These are phyloP conservation scores for Cydia fagiglandana DNA, from an alignment of 1,140 invertebrate genomes.

Conservation along the genomic window DNA sequence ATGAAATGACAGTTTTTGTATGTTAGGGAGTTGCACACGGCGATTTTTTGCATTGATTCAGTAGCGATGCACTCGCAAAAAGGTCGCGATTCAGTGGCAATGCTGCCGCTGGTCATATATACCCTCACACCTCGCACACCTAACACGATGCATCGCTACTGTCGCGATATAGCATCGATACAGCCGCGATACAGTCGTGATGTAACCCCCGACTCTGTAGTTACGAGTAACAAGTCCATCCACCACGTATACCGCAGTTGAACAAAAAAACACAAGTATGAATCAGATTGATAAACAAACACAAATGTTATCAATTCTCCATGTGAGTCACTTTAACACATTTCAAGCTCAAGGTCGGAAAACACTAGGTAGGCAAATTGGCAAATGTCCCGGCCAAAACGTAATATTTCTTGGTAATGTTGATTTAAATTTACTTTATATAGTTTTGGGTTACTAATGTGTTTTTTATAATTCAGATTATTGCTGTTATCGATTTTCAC, in stretches of 20 bases:
- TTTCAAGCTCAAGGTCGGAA: constrained; percentile 33
- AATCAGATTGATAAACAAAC: not conserved
- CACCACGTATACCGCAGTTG: not conserved
- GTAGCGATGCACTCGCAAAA: too few relatives aligned
- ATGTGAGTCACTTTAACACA: constrained; percentile 26
- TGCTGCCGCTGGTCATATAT: too few relatives aligned
- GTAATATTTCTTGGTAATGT: not conserved
- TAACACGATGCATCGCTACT: too few relatives aligned
- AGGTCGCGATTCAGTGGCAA: too few relatives aligned
- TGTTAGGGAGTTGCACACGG: too few relatives aligned
- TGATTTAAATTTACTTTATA: constrained; percentile 4
- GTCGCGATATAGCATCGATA: too few relatives aligned
- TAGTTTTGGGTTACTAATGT: constrained; percentile 14
- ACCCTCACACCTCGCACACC: too few relatives aligned
- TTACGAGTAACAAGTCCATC: too few relatives aligned
- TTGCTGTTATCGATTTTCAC: not conserved
- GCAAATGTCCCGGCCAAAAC: constrained; percentile 25
- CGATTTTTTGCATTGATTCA: too few relatives aligned
- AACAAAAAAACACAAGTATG: not conserved
- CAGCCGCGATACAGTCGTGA: too few relatives aligned
- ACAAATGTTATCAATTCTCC: not conserved
- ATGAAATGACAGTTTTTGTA: too few relatives aligned
- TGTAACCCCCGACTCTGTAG: too few relatives aligned
- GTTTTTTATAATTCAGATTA: not conserved
- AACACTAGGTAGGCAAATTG: constrained; percentile 34